These are phyloP conservation scores for Lacerta bilineata DNA, from an alignment of 2,797 vertebrate genomes.

Conservation along the genomic window DNA sequence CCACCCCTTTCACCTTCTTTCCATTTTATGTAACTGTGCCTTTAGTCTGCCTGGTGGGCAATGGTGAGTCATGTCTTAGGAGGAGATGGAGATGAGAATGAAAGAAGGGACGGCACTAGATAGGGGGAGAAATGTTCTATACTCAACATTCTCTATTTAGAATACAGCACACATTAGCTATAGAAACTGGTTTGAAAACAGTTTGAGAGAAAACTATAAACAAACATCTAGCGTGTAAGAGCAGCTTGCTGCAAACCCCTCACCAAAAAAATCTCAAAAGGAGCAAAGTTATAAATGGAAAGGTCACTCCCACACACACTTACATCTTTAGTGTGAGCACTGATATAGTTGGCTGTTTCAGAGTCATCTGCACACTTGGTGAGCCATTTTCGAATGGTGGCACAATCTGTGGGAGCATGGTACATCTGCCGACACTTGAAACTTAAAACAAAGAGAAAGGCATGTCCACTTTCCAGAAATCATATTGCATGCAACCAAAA, in stretches of 20 bases:
- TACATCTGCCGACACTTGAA: constrained; percentile 99
- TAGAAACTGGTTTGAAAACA: not conserved
- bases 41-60: not conserved
- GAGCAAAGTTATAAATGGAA: not conserved
- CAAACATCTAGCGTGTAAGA: not conserved
- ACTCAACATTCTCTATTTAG: not conserved
- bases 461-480: constrained; percentile 48
- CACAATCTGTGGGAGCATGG: constrained; percentile 98
- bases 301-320: constrained; percentile 59
- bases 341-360: constrained; percentile 99
- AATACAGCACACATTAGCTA: not conserved
- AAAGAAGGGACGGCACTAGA: not conserved
- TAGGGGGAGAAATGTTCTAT: not conserved
- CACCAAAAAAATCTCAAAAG: not conserved
- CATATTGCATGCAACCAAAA: not conserved
- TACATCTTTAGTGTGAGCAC: constrained; percentile 99
- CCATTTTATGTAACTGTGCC: not conserved
- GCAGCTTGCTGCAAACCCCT: not conserved
- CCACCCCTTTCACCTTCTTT: not conserved
- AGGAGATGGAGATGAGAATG: not conserved
- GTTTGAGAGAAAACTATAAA: not conserved
- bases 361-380: constrained; percentile 99
- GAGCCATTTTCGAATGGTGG: constrained; percentile 98
- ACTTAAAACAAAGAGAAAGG: constrained; percentile 78
- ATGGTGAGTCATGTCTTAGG: not conserved